Percentiles rank a stretch among this genome's conserved stretches.
phyloP scores from a whole-genome alignment of 2,888 invertebrate species.

The Therioaphis trifolii region DNA sequence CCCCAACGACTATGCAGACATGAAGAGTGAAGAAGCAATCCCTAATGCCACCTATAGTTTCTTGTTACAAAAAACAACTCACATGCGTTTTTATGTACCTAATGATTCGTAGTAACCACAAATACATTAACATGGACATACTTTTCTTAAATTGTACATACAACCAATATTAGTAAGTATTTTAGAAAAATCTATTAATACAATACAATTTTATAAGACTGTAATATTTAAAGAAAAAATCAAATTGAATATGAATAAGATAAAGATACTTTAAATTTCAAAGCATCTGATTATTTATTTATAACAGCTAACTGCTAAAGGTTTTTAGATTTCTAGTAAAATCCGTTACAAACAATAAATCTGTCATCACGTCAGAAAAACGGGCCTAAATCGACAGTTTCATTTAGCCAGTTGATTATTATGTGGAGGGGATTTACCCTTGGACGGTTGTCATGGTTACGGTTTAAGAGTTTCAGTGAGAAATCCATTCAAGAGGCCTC shows the following conservation, averaged over 20 bases:
- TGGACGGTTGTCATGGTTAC: conserved; percentile 48
- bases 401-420: conserved; percentile 60
- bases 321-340: conserved; percentile 13
- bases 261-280: background rate
- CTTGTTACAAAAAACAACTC: conserved; percentile 9
- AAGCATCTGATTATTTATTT: background rate
- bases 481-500: conserved; percentile 57
- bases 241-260: background rate
- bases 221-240: background rate
- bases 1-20: background rate
- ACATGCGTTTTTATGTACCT: background rate
- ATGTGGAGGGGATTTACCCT: conserved; percentile 57
- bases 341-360: conserved; percentile 41
- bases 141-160: background rate
- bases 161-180: background rate
- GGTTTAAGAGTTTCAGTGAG: conserved; percentile 52
- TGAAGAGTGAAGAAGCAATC: too few species aligned
- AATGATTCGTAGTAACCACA: background rate
- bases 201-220: background rate
- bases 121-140: background rate
- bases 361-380: conserved; percentile 54
- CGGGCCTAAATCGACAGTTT: conserved; percentile 60
- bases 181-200: background rate
- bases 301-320: too few species aligned
- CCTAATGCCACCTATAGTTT: background rate